A percentile compares a stretch with the other conserved stretches of the same genome.
These are phyloP conservation scores for Leguminivora glycinivorella DNA, from an alignment of 1,140 invertebrate genomes.

Conservation along the genomic window DNA sequence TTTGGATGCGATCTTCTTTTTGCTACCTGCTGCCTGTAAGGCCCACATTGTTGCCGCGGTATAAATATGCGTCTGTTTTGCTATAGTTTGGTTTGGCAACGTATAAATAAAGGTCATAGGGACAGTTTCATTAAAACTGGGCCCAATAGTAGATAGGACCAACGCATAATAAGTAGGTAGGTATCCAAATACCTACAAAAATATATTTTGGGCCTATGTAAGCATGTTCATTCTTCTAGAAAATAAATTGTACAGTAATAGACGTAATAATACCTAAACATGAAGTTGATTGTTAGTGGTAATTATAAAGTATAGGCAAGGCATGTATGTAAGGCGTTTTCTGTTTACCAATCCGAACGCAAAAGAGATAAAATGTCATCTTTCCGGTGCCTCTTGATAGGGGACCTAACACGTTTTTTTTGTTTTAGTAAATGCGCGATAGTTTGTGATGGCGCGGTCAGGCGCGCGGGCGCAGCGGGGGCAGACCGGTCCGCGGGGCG, in stretches of 20 bases:
- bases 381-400: slow-evolving; percentile 77
- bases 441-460: slow-evolving; percentile 69
- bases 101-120: background rate
- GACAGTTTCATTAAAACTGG: background rate
- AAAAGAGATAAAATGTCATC: slow-evolving; percentile 61
- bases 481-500: slow-evolving; percentile 57
- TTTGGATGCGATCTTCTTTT: slow-evolving; percentile 57
- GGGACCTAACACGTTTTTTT: slow-evolving; percentile 73
- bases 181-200: no score
- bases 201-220: no score
- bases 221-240: no score
- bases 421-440: slow-evolving; percentile 76
- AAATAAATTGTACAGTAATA: no score
- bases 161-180: no score
- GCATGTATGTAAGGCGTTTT: background rate
- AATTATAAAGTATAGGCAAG: no score
- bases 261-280: no score
- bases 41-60: slow-evolving; percentile 41
- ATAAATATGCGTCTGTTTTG: slow-evolving; percentile 5
- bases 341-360: background rate
- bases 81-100: slow-evolving; percentile 7
- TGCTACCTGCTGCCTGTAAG: slow-evolving; percentile 64
- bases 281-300: no score
- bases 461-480: slow-evolving; percentile 56
- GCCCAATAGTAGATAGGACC: no score